Evolutionary conservation across 2,888 invertebrate genomes (phyloP).

Genomic region (Megastigmus dorsalis): DNA sequence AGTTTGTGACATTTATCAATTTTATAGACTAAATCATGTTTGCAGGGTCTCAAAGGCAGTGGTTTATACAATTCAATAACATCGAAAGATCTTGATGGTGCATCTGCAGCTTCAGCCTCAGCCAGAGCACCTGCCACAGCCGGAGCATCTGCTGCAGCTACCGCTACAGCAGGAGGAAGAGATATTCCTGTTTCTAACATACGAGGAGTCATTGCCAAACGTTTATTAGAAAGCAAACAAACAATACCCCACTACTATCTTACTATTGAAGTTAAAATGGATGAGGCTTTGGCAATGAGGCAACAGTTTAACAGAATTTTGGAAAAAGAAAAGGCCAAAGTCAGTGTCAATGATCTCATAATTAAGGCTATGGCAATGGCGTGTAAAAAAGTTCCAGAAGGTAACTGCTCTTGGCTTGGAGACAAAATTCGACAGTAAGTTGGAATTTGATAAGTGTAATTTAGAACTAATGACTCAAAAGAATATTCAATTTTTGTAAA

Average conservation of each 20-base stretch:
- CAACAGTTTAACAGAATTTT: conserved; percentile 86
- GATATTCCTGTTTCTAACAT: conserved; percentile 92
- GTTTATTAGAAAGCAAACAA: conserved; percentile 91
- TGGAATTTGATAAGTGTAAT: conserved; percentile 8
- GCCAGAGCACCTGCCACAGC: no score
- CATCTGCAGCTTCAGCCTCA: conserved; percentile 65
- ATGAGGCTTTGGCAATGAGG: conserved; percentile 83
- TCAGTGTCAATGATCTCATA: conserved; percentile 97
- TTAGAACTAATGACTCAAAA: no score
- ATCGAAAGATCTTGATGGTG: conserved; percentile 83
- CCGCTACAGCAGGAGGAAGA: conserved; percentile 77
- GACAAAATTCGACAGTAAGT: conserved; percentile 92
- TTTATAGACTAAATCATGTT: conserved; percentile 14
- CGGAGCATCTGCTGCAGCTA: conserved; percentile 60
- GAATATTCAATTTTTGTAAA: background rate
- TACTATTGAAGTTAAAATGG: conserved; percentile 89
- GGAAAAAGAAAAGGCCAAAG: conserved; percentile 87
- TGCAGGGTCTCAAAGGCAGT: conserved; percentile 77
- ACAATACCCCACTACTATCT: conserved; percentile 98
- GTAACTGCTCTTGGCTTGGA: conserved; percentile 97
- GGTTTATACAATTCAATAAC: conserved; percentile 91
- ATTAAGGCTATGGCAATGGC: conserved; percentile 95
- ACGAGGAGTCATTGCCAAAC: conserved; percentile 90
- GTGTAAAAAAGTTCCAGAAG: conserved; percentile 91
- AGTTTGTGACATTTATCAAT: no score